phyloP scores from a whole-genome alignment of 2,113 vertebrate species.

The Saguinus midas region DNA sequence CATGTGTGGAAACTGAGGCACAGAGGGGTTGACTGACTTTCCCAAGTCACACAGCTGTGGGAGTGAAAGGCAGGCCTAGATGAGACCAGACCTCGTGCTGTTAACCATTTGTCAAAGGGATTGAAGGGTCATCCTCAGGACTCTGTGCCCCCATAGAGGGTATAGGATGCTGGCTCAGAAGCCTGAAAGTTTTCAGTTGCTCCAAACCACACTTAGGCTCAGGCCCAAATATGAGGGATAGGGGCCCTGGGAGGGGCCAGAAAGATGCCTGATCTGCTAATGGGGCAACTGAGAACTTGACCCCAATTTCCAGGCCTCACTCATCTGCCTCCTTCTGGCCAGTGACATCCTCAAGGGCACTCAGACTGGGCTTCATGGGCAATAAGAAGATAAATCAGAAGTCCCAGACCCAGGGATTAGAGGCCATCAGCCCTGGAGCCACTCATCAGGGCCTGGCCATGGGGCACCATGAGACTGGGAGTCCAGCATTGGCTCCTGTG shows the following conservation, averaged over 20 bases:
- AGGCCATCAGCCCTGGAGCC: not conserved
- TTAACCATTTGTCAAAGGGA: not conserved
- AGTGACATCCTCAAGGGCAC: not conserved
- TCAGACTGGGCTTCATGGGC: slow-evolving; percentile 37
- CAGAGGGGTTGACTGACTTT: not conserved
- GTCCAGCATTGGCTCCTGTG: not conserved
- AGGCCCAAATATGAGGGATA: not conserved
- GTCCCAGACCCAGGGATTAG: not conserved
- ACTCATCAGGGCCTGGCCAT: not conserved
- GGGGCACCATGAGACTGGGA: not conserved
- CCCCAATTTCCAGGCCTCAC: not conserved
- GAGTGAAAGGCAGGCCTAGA: not conserved
- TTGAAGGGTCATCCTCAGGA: not conserved
- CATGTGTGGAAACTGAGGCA: not conserved
- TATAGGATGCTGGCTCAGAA: not conserved
- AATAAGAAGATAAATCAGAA: slow-evolving; percentile 59
- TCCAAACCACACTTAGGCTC: not conserved
- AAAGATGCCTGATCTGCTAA: too few species aligned
- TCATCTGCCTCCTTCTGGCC: not conserved
- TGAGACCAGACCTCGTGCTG: not conserved
- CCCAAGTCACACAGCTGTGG: not conserved
- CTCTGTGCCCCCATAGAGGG: not conserved
- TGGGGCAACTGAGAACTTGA: not conserved
- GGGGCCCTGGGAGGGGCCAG: not conserved
- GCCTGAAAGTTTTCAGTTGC: not conserved